Conservation (phyloP, 2,888 invertebrate genomes). For the Rotaria sp. region DNA sequence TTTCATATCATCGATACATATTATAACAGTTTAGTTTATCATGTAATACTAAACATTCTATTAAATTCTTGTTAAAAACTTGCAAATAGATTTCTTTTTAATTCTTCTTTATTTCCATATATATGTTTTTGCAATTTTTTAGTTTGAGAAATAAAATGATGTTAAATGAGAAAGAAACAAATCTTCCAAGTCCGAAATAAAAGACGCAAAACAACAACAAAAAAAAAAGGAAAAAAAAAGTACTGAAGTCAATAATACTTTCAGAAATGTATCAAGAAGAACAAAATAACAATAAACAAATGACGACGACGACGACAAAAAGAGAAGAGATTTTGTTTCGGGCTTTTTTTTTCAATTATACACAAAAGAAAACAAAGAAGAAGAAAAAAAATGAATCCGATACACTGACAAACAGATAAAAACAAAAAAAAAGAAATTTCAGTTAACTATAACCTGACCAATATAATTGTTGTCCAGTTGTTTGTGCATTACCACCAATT, state of each 20-base stretch:
- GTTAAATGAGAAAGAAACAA: not conserved
- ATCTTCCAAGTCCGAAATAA: constrained; percentile 15
- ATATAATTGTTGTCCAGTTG: constrained; percentile 1
- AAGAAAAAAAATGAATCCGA: not conserved
- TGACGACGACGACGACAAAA: not conserved
- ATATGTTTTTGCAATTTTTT: not conserved
- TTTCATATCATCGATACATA: no score
- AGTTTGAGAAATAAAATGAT: not conserved
- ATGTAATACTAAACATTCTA: no score
- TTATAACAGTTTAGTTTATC: no score
- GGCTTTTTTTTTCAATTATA: not conserved
- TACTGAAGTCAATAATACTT: constrained; percentile 17
- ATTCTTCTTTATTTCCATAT: not conserved
- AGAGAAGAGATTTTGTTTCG: not conserved
- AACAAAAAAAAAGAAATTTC: not conserved
- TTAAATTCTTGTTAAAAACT: no score
- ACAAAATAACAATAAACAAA: not conserved
- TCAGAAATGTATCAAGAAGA: not conserved
- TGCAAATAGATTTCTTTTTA: not conserved
- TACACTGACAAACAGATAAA: constrained; percentile 7
- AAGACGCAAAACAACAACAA: not conserved
- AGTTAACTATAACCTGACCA: not conserved
- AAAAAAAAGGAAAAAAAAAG: not conserved
- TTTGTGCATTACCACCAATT: not conserved
- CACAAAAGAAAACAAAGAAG: not conserved